These are phyloP conservation scores for Enteromius trimaculatus DNA, from an alignment of 2,797 vertebrate genomes.

Conservation along the genomic window DNA sequence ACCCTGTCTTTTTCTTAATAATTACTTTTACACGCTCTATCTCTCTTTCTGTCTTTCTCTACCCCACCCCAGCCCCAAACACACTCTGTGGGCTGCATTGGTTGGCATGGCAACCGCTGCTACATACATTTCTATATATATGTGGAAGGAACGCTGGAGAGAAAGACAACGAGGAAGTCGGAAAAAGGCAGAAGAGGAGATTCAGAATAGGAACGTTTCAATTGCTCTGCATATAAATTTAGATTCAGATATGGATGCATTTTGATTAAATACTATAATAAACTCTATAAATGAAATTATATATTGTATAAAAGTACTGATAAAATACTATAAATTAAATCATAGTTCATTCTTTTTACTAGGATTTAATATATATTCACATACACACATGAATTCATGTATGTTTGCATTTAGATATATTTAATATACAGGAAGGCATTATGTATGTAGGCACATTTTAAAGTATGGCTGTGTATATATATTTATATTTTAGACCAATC, in stretches of 20 bases:
- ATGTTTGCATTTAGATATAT: background rate
- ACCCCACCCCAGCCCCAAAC: constrained; percentile 55
- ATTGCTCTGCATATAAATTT: background rate
- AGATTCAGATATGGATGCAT: no score
- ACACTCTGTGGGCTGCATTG: constrained; percentile 63
- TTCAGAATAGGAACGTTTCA: constrained; percentile 30
- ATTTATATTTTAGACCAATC: background rate
- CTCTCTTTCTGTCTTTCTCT: constrained; percentile 53
- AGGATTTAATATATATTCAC: background rate
- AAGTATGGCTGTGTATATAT: background rate
- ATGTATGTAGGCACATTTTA: background rate
- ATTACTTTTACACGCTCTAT: constrained; percentile 59
- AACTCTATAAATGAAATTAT: background rate
- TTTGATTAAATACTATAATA: background rate
- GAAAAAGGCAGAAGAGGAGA: constrained; percentile 15
- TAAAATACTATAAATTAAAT: background rate
- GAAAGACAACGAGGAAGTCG: constrained; percentile 15
- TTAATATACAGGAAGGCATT: background rate
- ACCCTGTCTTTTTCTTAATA: constrained; percentile 62
- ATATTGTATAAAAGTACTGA: background rate
- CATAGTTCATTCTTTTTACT: background rate
- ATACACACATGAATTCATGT: background rate
- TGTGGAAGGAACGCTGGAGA: constrained; percentile 57
- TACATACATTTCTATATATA: constrained; percentile 72
- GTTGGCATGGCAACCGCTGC: constrained; percentile 79